Conservation (phyloP, 2,888 invertebrate genomes). For the Reticulitermes lucifugus region DNA sequence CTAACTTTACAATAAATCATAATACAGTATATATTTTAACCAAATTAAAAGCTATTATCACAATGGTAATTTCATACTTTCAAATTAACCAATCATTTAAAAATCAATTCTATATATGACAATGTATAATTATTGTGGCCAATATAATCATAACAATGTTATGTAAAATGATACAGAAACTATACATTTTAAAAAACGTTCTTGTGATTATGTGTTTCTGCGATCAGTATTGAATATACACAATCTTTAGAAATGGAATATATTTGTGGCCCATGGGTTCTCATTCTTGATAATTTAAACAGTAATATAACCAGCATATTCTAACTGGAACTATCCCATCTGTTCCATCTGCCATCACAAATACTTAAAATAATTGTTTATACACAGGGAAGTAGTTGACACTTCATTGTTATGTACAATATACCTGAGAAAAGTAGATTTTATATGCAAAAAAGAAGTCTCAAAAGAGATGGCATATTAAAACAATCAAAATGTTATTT, state of each 20-base stretch:
- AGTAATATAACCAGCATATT: neutral
- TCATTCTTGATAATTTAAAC: neutral
- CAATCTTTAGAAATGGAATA: constrained; percentile 12
- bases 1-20: constrained; percentile 7
- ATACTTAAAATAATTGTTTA: constrained; percentile 35
- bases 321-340: neutral
- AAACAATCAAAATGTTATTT: constrained; percentile 34
- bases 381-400: constrained; percentile 47
- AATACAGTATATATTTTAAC: constrained; percentile 11
- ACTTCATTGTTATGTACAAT: constrained; percentile 20
- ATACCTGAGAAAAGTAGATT: constrained; percentile 39
- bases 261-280: constrained; percentile 20
- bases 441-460: constrained; percentile 36
- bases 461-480: constrained; percentile 41
- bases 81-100: constrained; percentile 24
- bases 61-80: constrained; percentile 5
- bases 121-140: constrained; percentile 15
- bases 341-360: constrained; percentile 29
- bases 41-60: constrained; percentile 40
- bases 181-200: constrained; percentile 4
- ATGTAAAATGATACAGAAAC: neutral
- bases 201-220: neutral
- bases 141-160: neutral
- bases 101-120: neutral
- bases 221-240: constrained; percentile 3